Evolutionary conservation across 2,113 vertebrate genomes (phyloP).

Genomic region (Alectura lathami): DNA sequence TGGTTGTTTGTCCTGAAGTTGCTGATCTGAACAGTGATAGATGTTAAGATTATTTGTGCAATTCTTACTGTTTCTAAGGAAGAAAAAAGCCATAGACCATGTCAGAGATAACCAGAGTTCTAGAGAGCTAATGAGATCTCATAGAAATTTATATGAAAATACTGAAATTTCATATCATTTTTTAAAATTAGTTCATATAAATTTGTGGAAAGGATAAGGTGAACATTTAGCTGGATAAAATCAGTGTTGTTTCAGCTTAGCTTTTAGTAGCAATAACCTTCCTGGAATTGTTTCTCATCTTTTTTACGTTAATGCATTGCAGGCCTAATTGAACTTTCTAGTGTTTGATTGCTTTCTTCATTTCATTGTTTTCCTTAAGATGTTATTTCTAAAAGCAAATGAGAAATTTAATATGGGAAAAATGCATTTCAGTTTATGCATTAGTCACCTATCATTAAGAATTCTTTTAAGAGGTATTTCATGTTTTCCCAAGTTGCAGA

Average conservation of each 20-base stretch:
- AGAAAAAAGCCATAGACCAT: neutral
- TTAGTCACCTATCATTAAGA: neutral
- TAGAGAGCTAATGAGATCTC: neutral
- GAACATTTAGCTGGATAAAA: neutral
- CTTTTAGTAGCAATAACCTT: neutral
- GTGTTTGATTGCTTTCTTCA: neutral
- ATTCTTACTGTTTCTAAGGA: neutral
- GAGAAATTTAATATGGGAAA: neutral
- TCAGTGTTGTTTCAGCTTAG: neutral
- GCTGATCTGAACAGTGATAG: neutral
- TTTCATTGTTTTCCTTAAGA: neutral
- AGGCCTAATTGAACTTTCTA: neutral
- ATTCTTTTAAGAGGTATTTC: neutral
- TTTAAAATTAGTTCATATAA: neutral
- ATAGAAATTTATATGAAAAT: neutral
- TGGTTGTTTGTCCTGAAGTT: neutral
- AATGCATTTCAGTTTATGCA: neutral
- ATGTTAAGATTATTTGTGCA: neutral
- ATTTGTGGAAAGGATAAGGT: neutral
- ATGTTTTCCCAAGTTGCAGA: neutral
- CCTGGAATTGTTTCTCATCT: neutral
- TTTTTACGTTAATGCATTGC: neutral
- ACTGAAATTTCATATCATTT: neutral
- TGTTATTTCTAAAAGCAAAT: neutral
- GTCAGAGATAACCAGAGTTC: neutral